Percentiles rank a stretch among this genome's conserved stretches.
These are phyloP conservation scores for Cybosia mesomella DNA, from an alignment of 2,888 invertebrate genomes.

Conservation along the genomic window DNA sequence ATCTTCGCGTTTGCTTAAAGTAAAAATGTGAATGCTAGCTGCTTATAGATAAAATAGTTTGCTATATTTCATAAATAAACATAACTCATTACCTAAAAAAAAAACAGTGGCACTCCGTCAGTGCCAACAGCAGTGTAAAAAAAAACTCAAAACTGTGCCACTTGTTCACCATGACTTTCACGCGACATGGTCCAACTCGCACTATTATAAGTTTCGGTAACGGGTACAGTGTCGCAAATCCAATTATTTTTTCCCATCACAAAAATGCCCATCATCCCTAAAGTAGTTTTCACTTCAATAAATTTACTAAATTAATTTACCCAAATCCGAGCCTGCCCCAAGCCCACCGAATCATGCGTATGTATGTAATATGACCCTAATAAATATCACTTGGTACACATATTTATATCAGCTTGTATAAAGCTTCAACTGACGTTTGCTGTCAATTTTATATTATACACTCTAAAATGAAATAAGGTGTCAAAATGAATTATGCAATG, in stretches of 20 bases:
- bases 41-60: not conserved
- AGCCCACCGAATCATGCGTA: conserved; percentile 65
- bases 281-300: no score
- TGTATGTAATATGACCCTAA: conserved; percentile 77
- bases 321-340: conserved; percentile 45
- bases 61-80: not conserved
- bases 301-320: not conserved
- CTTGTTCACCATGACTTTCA: no score
- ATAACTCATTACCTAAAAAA: no score
- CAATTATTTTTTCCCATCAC: no score
- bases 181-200: no score
- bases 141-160: no score
- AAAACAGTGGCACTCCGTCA: no score
- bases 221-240: no score
- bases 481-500: not conserved
- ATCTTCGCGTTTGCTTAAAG: not conserved
- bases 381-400: conserved; percentile 76
- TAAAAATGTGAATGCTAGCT: not conserved
- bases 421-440: conserved; percentile 55
- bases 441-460: conserved; percentile 53
- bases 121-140: no score
- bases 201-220: no score
- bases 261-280: no score
- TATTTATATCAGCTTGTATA: conserved; percentile 69
- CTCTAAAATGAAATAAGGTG: conserved; percentile 44